Conservation (phyloP, 2,113 vertebrate genomes). For the Rutilus rutilus region DNA sequence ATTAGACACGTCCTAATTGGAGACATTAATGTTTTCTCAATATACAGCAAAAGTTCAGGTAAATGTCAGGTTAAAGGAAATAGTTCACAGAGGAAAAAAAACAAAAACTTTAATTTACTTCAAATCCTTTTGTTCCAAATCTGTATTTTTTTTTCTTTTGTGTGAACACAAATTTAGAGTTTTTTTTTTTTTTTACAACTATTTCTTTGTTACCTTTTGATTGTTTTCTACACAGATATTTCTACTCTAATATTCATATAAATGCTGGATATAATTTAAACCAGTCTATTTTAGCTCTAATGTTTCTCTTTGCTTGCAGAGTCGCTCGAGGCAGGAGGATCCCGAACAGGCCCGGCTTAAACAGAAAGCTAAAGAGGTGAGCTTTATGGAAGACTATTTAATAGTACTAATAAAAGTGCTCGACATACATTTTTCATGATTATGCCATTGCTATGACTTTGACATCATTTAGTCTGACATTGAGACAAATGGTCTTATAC, state of each 20-base stretch:
- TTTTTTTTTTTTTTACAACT: background rate
- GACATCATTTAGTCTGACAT: constrained; percentile 46
- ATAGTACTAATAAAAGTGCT: constrained; percentile 11
- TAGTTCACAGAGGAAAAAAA: too few species aligned
- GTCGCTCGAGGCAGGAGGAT: constrained; percentile 92
- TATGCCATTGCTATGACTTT: constrained; percentile 20
- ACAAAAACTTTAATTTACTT: background rate
- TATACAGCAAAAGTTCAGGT: background rate
- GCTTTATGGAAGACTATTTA: constrained; percentile 73
- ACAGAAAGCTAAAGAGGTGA: constrained; percentile 96
- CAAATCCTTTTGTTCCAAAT: background rate
- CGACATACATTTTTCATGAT: constrained; percentile 33
- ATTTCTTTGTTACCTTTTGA: background rate
- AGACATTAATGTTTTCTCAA: background rate
- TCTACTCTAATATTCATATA: background rate
- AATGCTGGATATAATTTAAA: background rate
- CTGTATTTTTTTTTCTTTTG: background rate
- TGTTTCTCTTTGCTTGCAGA: constrained; percentile 75
- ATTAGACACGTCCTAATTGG: background rate
- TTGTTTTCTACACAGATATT: background rate
- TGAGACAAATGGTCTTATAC: constrained; percentile 38
- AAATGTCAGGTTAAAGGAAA: background rate
- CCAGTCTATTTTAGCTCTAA: background rate
- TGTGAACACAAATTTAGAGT: background rate
- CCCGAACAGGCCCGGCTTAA: constrained; percentile 90